These are phyloP conservation scores for Tautogolabrus adspersus DNA, from an alignment of 2,113 vertebrate species.

Conservation along the genomic window DNA sequence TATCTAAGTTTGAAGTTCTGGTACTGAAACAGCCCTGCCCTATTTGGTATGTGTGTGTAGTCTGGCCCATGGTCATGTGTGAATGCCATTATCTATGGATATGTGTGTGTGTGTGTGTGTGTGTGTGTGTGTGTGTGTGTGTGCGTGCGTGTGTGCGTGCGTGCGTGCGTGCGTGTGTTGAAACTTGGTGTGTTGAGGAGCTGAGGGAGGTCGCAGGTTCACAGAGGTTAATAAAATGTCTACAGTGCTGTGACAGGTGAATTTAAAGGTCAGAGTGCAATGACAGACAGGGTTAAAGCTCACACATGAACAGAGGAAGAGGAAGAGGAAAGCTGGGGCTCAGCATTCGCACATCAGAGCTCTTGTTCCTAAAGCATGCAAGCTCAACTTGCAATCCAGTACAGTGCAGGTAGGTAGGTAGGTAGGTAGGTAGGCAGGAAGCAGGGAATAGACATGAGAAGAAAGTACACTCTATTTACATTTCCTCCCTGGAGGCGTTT, in stretches of 20 bases:
- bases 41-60: neutral
- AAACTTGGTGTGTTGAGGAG: constrained; percentile 12
- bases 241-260: constrained; percentile 43
- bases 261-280: constrained; percentile 55
- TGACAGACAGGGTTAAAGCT: constrained; percentile 49
- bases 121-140: no score
- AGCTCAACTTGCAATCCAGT: constrained; percentile 39
- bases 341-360: constrained; percentile 59
- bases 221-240: constrained; percentile 34
- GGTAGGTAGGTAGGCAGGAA: constrained; percentile 33
- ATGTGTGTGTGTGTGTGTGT: constrained; percentile 9
- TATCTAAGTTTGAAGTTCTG: no score
- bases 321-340: constrained; percentile 33
- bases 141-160: no score
- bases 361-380: constrained; percentile 65
- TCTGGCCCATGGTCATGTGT: constrained; percentile 3
- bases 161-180: constrained; percentile 10
- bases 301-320: constrained; percentile 32
- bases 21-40: no score
- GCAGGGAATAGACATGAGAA: constrained; percentile 29
- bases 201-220: constrained; percentile 30
- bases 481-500: constrained; percentile 16
- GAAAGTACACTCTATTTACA: constrained; percentile 24
- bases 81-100: constrained; percentile 9
- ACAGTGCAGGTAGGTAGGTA: constrained; percentile 36